Base-by-base conservation (phyloP, 2,888 invertebrate species). In the Drosophila trichaetosa region DNA sequence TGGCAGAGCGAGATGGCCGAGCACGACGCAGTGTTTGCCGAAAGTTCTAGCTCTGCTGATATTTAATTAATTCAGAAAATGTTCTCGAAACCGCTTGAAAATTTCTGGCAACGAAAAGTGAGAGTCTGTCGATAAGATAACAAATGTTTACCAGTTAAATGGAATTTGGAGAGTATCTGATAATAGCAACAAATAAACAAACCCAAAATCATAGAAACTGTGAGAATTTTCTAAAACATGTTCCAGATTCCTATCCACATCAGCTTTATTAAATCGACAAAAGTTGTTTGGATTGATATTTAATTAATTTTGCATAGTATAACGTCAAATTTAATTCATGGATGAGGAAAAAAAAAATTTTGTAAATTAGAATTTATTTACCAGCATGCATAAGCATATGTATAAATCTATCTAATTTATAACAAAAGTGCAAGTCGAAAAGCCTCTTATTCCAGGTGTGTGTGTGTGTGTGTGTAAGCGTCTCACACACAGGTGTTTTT, bases 71-170 rank as follows among this genome's bases (percentile, higher is more conserved):
- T 16, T 24, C 8, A 21, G 57, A 51, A 31, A 70, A 65, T 70
- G 59, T 82, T 87, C 84, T 84, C 48, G 83, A 87, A 87, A 66
- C 52, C 29, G 33, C 73, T 71, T 52, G 68, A 70, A 57, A 7
- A 60, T 7, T 31, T 76, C 59, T 76, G 58, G 42, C 65, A 59
- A 48, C 60, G 69, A 81, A 85, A 85, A 85, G 77, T 61, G 79
- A 85, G 66, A 83, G 84, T 79, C 42, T 27, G 29, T 36, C 40
- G 34, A 38, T 59, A 56, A 61, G 58, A 70, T 60, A 57, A 36
- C 51, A 42, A 21, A 46, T n/a, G 46, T 40, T 52, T 59, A 13
- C 13, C 64, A 16, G 24, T 16, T n/a, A 27, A 21, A 29, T 29
- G n/a, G 24, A 4, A 16, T 10, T 5, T 36, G 7, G 61, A 24